Conservation (phyloP, 2,797 vertebrate species). For the Sebastes minor region DNA sequence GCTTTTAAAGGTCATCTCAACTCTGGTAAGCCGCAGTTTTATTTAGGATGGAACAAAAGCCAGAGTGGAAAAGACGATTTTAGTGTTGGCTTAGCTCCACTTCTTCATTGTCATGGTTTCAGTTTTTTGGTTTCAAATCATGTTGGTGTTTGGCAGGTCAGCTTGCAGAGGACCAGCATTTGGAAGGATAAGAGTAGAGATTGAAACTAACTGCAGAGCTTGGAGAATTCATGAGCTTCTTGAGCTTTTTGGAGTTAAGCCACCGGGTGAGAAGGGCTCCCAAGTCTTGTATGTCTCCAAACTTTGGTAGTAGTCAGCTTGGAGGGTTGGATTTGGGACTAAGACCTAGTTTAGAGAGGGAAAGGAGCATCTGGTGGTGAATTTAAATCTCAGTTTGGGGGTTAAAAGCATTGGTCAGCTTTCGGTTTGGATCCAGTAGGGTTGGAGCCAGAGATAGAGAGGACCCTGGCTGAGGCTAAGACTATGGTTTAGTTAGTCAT, state of each 20-base stretch:
- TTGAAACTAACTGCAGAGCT: background rate
- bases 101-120: background rate
- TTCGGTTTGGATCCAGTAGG: background rate
- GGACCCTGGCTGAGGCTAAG: background rate
- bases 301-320: background rate
- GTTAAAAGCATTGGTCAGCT: background rate
- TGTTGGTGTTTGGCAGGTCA: background rate
- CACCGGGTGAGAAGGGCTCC: background rate
- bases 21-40: background rate
- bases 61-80: background rate
- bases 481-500: background rate
- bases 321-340: background rate
- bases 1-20: background rate
- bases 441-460: background rate
- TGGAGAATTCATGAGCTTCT: background rate
- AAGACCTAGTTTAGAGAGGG: background rate
- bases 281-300: background rate
- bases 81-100: background rate
- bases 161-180: too few species aligned
- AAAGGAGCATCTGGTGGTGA: background rate
- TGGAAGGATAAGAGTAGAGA: background rate
- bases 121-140: background rate
- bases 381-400: background rate
- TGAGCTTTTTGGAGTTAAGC: background rate
- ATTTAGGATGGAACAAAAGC: background rate